Evolutionary conservation across 2,888 invertebrate species (phyloP), one percentile per base, ranked within the genome.

Genomic region (Pandemis cinnamomeana): DNA sequence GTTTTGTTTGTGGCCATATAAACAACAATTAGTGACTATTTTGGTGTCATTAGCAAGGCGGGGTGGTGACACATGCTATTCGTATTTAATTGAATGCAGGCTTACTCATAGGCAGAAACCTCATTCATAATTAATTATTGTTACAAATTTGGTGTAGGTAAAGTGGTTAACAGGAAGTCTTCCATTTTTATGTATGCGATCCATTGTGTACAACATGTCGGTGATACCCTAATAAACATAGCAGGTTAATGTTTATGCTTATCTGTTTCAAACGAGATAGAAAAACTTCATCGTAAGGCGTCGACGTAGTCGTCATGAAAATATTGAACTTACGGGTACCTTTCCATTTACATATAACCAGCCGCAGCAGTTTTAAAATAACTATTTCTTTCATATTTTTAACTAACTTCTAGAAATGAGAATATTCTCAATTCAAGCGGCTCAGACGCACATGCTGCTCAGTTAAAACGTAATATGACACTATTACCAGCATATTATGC

Each of bases 101-200:
- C 20, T 75, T 78, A 80, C 82, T 79, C 83, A 83, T 89, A 87
- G 84, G 83, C 77, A 84, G 87, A 86, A 86, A 83, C 81, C 86
- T 91, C 89, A 90, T 91, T 91, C 89, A 91, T 91, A 88, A 89
- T 87, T 87, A 86, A 89, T 90, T 84, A 85, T 77, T 82, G 86
- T 84, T 86, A 88, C 88, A 87, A 86, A 85, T 82, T 71, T 78
- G 79, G 82, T 79, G 81, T 81, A 82, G 79, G 78, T 78, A 77
- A 76, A 80, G 71, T 80, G 79, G 81, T 78, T 71, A 81, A 79
- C 81, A 85, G 84, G 84, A 85, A 85, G 84, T 79, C 77, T 82
- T 79, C 78, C 68, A 75, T 77, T 79, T 81, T 79, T 68, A 58
- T 76, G 48, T 10, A 36, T 5, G 15, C 15, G 8, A 8, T 41